Evolutionary conservation across 2,797 vertebrate species (phyloP), one percentile per base, ranked within the genome.

Genomic region (Molossus molossus): DNA sequence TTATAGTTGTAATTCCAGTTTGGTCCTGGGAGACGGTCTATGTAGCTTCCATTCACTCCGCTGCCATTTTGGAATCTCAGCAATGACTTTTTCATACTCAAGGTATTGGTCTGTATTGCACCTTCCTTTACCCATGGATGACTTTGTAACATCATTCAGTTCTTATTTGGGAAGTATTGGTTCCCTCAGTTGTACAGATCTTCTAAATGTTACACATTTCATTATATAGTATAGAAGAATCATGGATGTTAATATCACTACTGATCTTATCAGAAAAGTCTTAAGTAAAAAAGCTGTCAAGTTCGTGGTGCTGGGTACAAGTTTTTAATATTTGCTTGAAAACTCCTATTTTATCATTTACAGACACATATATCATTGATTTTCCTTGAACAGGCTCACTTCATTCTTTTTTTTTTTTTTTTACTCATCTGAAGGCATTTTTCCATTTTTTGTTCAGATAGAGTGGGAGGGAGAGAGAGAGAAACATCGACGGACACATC

Each of bases 301-400:
- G 13, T 94, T 88, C 45, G 70, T 25, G 53, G 3, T 91, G 33
- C 13, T 23, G 15, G 25, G 15, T 69, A 48, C 29, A n/a, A 57
- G 33, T 33, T 70, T 70, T 83, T 83, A 12, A 77, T 65, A 94
- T 91, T 91, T 87, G 21, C 23, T 45, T 82, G 20, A 87, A 87
- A 64, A 45, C 55, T 82, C 48, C 58, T 3, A 77, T 87, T 64
- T 92, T 77, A 55, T 79, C n/a, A 33, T 58, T 72, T 48, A 37
- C 13, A 89, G 14, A 37, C 27, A 77, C 40, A 45, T 21, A 21
- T 87, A 33, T 33, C 25, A 37, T 33, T 91, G 18, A 21, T 90
- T 88, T 93, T 73, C 48, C 86, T 73, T 92, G 72, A 64, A 55
- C 48, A 64, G 29, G 7, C 25, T 50, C 15, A 20, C 27, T 55